Evolutionary conservation across 2,797 vertebrate genomes (phyloP).

Genomic region (Amblyraja radiata): DNA sequence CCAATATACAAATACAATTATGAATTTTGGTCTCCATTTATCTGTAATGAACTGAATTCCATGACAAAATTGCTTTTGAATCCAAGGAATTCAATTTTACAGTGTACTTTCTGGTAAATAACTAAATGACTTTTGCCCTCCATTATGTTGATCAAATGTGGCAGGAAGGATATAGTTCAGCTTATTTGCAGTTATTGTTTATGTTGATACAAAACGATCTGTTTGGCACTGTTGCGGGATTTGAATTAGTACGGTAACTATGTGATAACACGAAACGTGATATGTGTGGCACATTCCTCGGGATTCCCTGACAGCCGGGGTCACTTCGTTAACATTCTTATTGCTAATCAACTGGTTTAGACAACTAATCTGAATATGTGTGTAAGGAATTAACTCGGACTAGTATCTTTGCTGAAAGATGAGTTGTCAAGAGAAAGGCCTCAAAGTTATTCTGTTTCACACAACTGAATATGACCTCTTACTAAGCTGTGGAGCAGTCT

Average conservation of each 20-base stretch:
- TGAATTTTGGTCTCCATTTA: conserved; percentile 36
- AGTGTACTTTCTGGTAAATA: background rate
- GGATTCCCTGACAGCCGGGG: background rate
- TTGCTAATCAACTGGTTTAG: background rate
- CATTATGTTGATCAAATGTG: background rate
- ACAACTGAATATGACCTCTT: background rate
- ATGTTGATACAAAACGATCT: background rate
- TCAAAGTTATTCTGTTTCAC: background rate
- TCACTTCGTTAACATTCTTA: background rate
- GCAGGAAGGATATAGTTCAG: background rate
- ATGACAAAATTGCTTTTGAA: conserved; percentile 11
- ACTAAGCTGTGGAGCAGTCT: background rate
- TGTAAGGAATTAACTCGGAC: background rate
- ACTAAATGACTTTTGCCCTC: background rate
- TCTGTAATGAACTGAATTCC: conserved; percentile 5
- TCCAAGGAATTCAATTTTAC: background rate
- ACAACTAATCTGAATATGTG: background rate
- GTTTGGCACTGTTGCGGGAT: background rate
- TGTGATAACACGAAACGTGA: background rate
- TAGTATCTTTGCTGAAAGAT: background rate
- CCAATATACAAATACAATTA: background rate
- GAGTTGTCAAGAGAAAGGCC: background rate
- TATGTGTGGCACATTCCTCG: background rate
- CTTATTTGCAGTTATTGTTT: background rate
- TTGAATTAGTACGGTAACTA: background rate